phyloP scores from a whole-genome alignment of 2,113 vertebrate genomes.

The Poeciliopsis prolifica region DNA sequence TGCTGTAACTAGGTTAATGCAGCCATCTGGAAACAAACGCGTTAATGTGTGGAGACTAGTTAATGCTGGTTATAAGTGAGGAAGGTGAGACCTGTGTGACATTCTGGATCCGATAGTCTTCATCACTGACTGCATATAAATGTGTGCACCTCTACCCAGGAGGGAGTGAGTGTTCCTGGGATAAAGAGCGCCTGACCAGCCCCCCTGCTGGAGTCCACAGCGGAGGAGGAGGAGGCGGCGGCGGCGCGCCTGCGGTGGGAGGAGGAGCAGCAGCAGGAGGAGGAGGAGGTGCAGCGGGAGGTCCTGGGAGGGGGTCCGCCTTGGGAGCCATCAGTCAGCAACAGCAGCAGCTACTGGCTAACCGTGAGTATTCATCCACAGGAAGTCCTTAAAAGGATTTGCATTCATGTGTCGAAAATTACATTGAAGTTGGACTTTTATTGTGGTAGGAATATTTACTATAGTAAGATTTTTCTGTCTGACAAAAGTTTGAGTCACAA shows the following conservation, averaged over 20 bases:
- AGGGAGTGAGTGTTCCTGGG: slow-evolving; percentile 77
- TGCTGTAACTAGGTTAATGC: neutral
- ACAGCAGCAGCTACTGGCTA: slow-evolving; percentile 71
- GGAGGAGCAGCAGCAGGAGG: slow-evolving; percentile 26
- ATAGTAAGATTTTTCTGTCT: too few species aligned
- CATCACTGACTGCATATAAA: slow-evolving; percentile 10
- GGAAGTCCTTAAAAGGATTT: neutral
- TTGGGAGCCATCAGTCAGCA: slow-evolving; percentile 70
- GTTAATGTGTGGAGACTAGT: neutral
- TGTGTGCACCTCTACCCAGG: slow-evolving; percentile 57
- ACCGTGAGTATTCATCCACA: slow-evolving; percentile 58
- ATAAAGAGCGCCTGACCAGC: slow-evolving; percentile 76
- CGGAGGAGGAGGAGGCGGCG: slow-evolving; percentile 49
- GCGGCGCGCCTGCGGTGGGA: slow-evolving; percentile 28
- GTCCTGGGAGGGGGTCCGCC: slow-evolving; percentile 55
- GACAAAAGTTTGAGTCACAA: too few species aligned
- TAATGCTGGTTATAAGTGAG: neutral
- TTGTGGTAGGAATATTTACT: too few species aligned
- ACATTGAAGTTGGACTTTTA: too few species aligned
- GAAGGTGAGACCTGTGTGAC: neutral
- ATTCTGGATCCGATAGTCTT: neutral
- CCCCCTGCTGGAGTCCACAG: slow-evolving; percentile 61
- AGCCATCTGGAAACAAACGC: neutral
- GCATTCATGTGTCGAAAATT: too few species aligned
- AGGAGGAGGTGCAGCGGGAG: slow-evolving; percentile 30